Evolutionary conservation across 2,113 vertebrate species (phyloP).

Genomic region (Ramphastos sulfuratus): DNA sequence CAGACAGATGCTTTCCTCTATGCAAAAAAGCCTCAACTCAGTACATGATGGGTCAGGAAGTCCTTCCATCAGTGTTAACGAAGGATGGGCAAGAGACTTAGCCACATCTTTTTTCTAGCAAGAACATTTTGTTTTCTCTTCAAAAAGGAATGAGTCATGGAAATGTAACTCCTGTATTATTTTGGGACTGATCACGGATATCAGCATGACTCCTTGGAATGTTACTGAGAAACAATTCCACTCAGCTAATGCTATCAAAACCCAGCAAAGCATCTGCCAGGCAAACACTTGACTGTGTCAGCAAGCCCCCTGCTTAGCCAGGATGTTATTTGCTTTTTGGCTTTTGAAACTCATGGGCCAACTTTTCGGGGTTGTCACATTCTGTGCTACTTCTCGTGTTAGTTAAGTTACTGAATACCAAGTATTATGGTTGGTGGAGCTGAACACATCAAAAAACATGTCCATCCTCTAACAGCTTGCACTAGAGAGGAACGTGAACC

Average conservation of each 20-base stretch:
- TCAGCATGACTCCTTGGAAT: not conserved
- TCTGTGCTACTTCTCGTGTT: not conserved
- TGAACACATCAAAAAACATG: not conserved
- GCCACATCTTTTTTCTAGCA: not conserved
- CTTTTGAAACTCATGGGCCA: not conserved
- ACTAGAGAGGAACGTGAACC: not conserved
- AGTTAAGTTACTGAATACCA: not conserved
- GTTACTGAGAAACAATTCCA: not conserved
- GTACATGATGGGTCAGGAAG: not conserved
- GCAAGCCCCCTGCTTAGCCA: not conserved
- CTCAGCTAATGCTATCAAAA: not conserved
- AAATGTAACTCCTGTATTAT: slow-evolving; percentile 3
- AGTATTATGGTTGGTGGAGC: not conserved
- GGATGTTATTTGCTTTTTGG: not conserved
- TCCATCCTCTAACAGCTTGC: not conserved
- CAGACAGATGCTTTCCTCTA: not conserved
- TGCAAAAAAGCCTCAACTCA: not conserved
- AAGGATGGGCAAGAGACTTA: not conserved
- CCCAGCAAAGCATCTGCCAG: not conserved
- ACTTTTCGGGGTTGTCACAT: not conserved
- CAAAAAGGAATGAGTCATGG: slow-evolving; percentile 24
- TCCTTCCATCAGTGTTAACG: not conserved
- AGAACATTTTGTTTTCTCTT: not conserved
- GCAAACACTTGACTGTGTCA: not conserved
- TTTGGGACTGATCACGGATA: not conserved